These are phyloP conservation scores for Protobothrops mucrosquamatus DNA, from an alignment of 2,113 vertebrate genomes.

Conservation along the genomic window DNA sequence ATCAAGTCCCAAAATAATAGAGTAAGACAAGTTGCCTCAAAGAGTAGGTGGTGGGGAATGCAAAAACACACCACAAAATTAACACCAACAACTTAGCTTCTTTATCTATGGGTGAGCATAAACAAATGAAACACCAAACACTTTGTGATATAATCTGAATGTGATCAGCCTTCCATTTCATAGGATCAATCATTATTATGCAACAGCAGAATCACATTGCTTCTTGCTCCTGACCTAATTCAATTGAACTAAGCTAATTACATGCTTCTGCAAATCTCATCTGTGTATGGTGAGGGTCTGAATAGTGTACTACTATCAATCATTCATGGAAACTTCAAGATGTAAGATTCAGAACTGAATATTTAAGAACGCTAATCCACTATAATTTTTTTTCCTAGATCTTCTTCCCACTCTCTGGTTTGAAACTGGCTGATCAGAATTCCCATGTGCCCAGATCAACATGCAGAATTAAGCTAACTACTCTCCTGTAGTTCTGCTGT, in stretches of 20 bases:
- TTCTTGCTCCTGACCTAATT: background rate
- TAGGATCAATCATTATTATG: background rate
- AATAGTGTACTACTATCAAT: background rate
- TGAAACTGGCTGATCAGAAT: slow-evolving; percentile 1
- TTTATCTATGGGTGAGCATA: too few species aligned
- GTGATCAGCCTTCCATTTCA: background rate
- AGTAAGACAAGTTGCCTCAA: background rate
- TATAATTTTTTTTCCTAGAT: background rate
- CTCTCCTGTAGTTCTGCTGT: slow-evolving; percentile 15
- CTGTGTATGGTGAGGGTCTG: background rate
- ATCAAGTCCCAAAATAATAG: background rate
- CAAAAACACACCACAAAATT: background rate
- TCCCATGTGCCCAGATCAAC: background rate
- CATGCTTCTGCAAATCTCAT: background rate
- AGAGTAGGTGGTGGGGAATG: background rate
- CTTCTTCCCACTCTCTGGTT: slow-evolving; percentile 15
- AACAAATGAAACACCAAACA: background rate
- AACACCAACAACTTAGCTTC: background rate
- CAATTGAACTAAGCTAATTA: background rate
- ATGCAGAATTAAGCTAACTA: slow-evolving; percentile 27
- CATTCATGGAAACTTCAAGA: background rate
- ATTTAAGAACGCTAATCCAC: background rate
- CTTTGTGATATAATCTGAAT: background rate
- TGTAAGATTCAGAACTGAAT: background rate
- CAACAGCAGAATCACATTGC: background rate